Conservation (phyloP, 2,888 invertebrate genomes). For the Conistra vaccinii region DNA sequence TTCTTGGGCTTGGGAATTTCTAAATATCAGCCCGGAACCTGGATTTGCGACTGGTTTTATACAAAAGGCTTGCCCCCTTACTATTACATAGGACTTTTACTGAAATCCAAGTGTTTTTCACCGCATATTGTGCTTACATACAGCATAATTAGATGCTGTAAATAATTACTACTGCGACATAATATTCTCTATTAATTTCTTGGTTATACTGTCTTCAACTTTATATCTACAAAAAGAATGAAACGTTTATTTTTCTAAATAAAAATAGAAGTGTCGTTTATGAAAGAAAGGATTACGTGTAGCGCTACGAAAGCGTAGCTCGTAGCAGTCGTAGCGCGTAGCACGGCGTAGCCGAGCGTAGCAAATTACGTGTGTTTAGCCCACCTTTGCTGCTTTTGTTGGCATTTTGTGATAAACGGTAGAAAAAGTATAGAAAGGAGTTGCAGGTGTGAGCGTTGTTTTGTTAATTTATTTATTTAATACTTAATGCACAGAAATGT, state of each 20-base stretch:
- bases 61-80: no score
- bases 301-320: conserved; percentile 37
- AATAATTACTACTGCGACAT: background rate
- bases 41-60: no score
- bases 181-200: background rate
- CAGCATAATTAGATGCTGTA: no score
- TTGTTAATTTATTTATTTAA: no score
- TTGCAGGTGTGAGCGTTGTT: background rate
- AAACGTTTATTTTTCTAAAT: background rate
- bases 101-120: no score
- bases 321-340: conserved; percentile 37
- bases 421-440: background rate
- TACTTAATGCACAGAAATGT: no score
- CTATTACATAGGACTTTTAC: no score
- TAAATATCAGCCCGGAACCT: no score
- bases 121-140: background rate
- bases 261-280: background rate
- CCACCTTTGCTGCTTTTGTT: conserved; percentile 23
- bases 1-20: background rate
- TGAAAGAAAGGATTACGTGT: conserved; percentile 19
- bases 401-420: background rate
- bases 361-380: conserved; percentile 41
- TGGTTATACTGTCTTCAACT: background rate
- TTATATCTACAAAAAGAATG: background rate
- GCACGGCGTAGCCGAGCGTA: conserved; percentile 37